Percentiles rank a stretch among this genome's conserved stretches.
phyloP scores from a whole-genome alignment of 1,140 invertebrate species.

The Drosophila saltans region DNA sequence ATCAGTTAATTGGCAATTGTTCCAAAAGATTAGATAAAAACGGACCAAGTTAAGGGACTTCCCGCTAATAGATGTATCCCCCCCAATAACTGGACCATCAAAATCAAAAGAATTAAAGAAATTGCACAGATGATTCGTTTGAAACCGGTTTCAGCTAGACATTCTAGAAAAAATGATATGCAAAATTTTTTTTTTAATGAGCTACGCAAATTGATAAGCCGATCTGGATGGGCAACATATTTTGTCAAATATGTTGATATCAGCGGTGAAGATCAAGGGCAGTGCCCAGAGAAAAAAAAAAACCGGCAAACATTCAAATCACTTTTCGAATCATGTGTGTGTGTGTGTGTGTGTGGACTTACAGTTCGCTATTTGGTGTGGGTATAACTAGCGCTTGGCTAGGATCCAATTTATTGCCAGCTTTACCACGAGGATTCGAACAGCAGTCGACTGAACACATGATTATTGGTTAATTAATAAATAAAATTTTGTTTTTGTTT shows the following conservation, averaged over 20 bases:
- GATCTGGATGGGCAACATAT: slow-evolving; percentile 44
- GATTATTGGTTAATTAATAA: background rate
- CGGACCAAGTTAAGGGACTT: too few relatives aligned
- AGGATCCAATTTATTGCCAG: slow-evolving; percentile 24
- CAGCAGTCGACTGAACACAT: slow-evolving; percentile 48
- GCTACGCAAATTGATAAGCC: slow-evolving; percentile 58
- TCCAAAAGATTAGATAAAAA: slow-evolving; percentile 15
- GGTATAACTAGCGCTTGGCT: background rate
- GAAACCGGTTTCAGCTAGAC: background rate
- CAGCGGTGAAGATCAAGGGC: slow-evolving; percentile 63
- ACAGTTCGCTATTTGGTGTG: slow-evolving; percentile 29
- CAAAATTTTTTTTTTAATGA: slow-evolving; percentile 56
- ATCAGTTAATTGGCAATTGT: slow-evolving; percentile 48
- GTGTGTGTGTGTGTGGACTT: slow-evolving; percentile 6
- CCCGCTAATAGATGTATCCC: too few relatives aligned
- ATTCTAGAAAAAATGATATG: slow-evolving; percentile 32
- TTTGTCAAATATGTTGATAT: slow-evolving; percentile 30
- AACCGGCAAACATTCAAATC: slow-evolving; percentile 13
- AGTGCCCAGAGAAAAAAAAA: slow-evolving; percentile 11
- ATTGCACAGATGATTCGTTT: too few relatives aligned
- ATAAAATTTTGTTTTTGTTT: too few relatives aligned
- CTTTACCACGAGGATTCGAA: slow-evolving; percentile 43
- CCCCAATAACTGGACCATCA: too few relatives aligned
- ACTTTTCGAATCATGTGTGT: background rate
- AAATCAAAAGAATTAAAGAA: too few relatives aligned